These are phyloP conservation scores for Cynocephalus volans DNA, from an alignment of 2,113 vertebrate genomes.

Conservation along the genomic window DNA sequence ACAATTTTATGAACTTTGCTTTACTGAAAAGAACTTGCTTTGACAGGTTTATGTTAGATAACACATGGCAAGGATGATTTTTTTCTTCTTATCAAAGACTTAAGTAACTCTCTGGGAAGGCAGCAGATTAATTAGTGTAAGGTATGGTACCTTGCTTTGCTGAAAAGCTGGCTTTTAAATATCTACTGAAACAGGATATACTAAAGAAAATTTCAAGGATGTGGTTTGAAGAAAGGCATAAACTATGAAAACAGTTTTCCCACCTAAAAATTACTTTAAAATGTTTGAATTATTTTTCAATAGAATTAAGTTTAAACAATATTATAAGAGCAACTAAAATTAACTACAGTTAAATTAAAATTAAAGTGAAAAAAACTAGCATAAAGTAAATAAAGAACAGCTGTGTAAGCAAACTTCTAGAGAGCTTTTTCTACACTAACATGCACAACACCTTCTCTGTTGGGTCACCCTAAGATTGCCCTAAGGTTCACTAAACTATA, in stretches of 20 bases:
- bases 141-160: neutral
- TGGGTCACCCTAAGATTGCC: neutral
- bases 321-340: constrained; percentile 30
- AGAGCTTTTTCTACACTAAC: neutral
- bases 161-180: constrained; percentile 41
- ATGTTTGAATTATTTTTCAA: constrained; percentile 21
- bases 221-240: neutral
- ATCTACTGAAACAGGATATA: neutral
- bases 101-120: neutral
- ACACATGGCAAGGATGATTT: neutral
- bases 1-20: constrained; percentile 46
- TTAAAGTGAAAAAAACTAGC: constrained; percentile 13
- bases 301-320: constrained; percentile 13
- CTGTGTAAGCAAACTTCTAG: neutral
- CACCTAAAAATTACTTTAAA: neutral
- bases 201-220: constrained; percentile 29
- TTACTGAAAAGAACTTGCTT: constrained; percentile 47
- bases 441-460: neutral
- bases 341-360: neutral
- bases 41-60: neutral
- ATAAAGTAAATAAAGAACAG: constrained; percentile 32
- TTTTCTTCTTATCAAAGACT: neutral
- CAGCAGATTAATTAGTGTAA: neutral
- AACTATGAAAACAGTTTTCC: neutral
- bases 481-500: neutral